Percentiles rank a stretch among this genome's conserved stretches.
Conservation (phyloP, 2,797 vertebrate species). For the Notoglanidium macrostoma region DNA sequence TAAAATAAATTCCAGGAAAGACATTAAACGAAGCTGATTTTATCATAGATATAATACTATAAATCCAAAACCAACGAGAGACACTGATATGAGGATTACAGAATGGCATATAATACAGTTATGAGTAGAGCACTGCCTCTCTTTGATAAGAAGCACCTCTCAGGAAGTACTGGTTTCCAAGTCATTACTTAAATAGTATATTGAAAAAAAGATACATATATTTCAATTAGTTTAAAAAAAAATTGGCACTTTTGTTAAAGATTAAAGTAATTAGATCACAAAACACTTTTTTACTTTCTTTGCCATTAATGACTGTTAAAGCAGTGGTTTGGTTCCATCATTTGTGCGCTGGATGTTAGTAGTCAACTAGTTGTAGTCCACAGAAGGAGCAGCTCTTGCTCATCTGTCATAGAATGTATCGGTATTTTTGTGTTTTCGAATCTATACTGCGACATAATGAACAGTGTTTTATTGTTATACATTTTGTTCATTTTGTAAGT, state of each 20-base stretch:
- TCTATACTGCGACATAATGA: neutral
- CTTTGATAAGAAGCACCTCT: slow-evolving; percentile 2
- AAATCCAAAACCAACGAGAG: neutral
- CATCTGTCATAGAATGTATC: neutral
- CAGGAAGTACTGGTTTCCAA: slow-evolving; percentile 31
- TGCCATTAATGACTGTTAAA: neutral
- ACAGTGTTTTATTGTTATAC: neutral
- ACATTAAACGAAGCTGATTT: slow-evolving; percentile 3
- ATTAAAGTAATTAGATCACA: neutral
- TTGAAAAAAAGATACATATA: neutral
- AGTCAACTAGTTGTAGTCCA: neutral
- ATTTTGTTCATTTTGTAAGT: neutral
- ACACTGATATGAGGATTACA: slow-evolving; percentile 23
- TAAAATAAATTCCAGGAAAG: neutral
- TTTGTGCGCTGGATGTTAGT: neutral
- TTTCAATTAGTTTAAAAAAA: neutral
- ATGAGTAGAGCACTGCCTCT: neutral
- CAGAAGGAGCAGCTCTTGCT: neutral
- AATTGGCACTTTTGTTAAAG: slow-evolving; percentile 2
- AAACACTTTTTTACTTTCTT: neutral
- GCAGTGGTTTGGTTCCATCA: neutral
- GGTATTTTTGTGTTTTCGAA: neutral
- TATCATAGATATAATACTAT: neutral
- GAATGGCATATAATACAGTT: neutral
- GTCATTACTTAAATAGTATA: neutral